phyloP scores from a whole-genome alignment of 2,113 vertebrate genomes.

The Phrynosoma blainvillii region DNA sequence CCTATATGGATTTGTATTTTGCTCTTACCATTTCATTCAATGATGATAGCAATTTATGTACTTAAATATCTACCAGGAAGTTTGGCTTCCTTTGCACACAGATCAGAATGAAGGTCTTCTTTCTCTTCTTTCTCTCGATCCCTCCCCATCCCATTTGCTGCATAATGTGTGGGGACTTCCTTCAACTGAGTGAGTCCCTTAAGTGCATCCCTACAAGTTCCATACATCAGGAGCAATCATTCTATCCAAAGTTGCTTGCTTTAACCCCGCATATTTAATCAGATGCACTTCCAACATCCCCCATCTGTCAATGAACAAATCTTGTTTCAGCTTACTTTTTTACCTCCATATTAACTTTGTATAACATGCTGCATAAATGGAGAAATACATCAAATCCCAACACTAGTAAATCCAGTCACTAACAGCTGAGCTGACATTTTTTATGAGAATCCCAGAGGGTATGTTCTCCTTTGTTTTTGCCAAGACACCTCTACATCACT shows the following conservation, averaged over 20 bases:
- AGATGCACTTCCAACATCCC: conserved; percentile 30
- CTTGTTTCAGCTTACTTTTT: conserved; percentile 45
- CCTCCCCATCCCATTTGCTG: not conserved
- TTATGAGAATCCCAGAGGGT: too few species aligned
- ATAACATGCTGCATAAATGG: conserved; percentile 53
- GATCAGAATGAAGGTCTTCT: not conserved
- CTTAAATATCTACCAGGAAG: not conserved
- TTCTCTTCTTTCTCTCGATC: not conserved
- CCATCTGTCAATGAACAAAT: conserved; percentile 49
- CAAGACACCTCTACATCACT: too few species aligned
- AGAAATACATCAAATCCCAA: conserved; percentile 42
- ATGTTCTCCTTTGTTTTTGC: too few species aligned
- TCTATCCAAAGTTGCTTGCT: conserved; percentile 32
- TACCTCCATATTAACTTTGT: conserved; percentile 39
- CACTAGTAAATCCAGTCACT: not conserved
- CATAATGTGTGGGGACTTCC: conserved; percentile 29
- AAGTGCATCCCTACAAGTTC: conserved; percentile 41
- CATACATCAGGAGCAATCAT: conserved; percentile 50
- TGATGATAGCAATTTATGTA: not conserved
- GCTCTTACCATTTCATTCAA: not conserved
- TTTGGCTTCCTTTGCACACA: not conserved
- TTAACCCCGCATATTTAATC: conserved; percentile 26
- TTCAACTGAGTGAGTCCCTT: conserved; percentile 27
- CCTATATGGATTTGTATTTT: not conserved
- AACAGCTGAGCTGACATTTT: too few species aligned